Percentiles rank a stretch among this genome's conserved stretches.
These are phyloP conservation scores for Cheilosia scutellata DNA, from an alignment of 2,888 invertebrate species.

Conservation along the genomic window DNA sequence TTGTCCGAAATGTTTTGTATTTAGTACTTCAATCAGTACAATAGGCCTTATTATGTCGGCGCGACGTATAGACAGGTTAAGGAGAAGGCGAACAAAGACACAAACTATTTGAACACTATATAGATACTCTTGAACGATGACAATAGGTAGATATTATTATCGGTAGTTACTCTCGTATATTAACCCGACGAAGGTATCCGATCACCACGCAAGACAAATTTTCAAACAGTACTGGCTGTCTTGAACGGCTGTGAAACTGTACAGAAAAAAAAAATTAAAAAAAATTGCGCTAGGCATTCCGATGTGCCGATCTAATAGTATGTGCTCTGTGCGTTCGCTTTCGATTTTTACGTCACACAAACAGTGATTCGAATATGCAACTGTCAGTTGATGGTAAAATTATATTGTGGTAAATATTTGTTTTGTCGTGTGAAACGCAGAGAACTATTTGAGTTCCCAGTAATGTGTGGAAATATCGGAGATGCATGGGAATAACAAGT, in stretches of 20 bases:
- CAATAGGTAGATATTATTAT: constrained; percentile 40
- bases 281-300: constrained; percentile 51
- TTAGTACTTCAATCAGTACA: constrained; percentile 42
- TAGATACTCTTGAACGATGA: constrained; percentile 32
- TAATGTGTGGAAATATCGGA: constrained; percentile 6
- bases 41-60: constrained; percentile 40
- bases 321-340: constrained; percentile 66
- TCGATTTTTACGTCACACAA: constrained; percentile 74
- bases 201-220: constrained; percentile 69
- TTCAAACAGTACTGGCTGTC: constrained; percentile 66
- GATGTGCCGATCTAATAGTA: constrained; percentile 52
- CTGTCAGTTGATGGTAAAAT: constrained; percentile 49
- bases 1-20: constrained; percentile 46
- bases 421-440: constrained; percentile 60
- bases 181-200: constrained; percentile 60
- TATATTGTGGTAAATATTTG: constrained; percentile 71
- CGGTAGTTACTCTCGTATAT: constrained; percentile 44
- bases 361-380: constrained; percentile 70
- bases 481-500: background rate
- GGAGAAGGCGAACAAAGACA: background rate
- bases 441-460: constrained; percentile 50
- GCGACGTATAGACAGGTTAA: background rate
- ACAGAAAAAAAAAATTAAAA: constrained; percentile 12
- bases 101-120: background rate
- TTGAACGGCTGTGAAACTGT: constrained; percentile 37